A percentile compares a stretch with the other conserved stretches of the same genome.
phyloP scores from a whole-genome alignment of 92 coral and sea anemone species.

The Hydrozoanthus gracilis region DNA sequence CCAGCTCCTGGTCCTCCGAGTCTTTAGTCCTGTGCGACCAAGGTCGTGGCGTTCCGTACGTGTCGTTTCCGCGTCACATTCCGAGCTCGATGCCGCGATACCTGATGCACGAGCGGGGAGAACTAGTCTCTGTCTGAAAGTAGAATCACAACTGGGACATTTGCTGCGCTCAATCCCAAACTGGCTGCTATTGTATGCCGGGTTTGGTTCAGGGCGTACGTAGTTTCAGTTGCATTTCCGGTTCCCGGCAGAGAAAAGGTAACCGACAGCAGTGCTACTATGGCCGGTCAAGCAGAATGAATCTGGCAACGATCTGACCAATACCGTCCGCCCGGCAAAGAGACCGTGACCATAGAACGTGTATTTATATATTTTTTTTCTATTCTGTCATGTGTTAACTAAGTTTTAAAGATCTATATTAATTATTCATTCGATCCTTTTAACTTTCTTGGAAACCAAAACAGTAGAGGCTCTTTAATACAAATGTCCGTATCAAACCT shows the following conservation, averaged over 20 bases:
- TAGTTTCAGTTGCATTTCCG: slow-evolving; percentile 14
- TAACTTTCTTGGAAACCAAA: no score
- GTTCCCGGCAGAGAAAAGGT: slow-evolving; percentile 31
- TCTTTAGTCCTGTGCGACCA: slow-evolving; percentile 36
- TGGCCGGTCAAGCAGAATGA: slow-evolving; percentile 15
- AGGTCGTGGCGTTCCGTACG: slow-evolving; percentile 29
- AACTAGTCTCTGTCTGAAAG: slow-evolving; percentile 25
- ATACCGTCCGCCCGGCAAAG: slow-evolving; percentile 30
- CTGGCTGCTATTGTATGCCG: slow-evolving; percentile 18
- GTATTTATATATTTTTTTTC: not conserved
- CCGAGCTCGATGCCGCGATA: slow-evolving; percentile 35
- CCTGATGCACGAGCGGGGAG: slow-evolving; percentile 38
- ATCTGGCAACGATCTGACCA: slow-evolving; percentile 20
- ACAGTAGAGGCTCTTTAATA: slow-evolving; percentile 3
- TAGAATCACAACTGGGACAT: slow-evolving; percentile 33
- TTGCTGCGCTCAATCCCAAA: slow-evolving; percentile 24
- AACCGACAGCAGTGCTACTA: slow-evolving; percentile 29
- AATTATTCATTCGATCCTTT: not conserved
- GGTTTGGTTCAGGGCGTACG: slow-evolving; percentile 11
- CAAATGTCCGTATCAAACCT: not conserved
- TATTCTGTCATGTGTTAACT: slow-evolving; percentile 10
- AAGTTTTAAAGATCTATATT: slow-evolving; percentile 8
- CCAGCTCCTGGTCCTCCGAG: slow-evolving; percentile 30
- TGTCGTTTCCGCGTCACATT: slow-evolving; percentile 3
- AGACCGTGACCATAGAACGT: slow-evolving; percentile 22